These are phyloP conservation scores for Nasonia oneida DNA, from an alignment of 2,888 invertebrate genomes.

Conservation along the genomic window DNA sequence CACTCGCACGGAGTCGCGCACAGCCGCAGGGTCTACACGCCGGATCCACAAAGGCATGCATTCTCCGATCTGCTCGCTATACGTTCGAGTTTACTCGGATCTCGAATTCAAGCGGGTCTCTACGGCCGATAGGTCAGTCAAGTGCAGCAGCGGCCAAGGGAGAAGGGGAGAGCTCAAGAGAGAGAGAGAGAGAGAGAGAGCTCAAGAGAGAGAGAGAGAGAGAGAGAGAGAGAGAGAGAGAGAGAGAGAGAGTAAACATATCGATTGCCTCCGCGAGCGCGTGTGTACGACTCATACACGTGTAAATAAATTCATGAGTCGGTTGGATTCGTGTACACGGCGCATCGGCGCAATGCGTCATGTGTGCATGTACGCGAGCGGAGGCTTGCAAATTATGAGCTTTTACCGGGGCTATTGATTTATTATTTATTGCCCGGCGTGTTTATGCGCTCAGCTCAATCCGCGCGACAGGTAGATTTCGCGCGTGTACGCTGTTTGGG, in stretches of 20 bases:
- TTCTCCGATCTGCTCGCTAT: neutral
- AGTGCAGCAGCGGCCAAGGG: neutral
- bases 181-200: neutral
- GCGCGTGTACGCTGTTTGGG: neutral
- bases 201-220: too few species aligned
- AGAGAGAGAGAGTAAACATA: neutral
- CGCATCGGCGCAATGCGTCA: neutral
- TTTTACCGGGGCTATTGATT: constrained; percentile 25
- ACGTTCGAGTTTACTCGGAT: constrained; percentile 33
- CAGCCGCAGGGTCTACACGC: neutral
- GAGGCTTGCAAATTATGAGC: constrained; percentile 34
- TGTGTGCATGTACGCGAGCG: neutral
- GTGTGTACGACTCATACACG: neutral
- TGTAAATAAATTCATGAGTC: constrained; percentile 43
- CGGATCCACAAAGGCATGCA: neutral
- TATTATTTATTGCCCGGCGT: constrained; percentile 34
- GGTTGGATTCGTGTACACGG: neutral
- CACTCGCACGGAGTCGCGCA: neutral
- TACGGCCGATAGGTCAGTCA: constrained; percentile 49
- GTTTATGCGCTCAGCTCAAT: neutral
- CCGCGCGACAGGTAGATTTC: neutral
- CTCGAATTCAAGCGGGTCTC: constrained; percentile 21
- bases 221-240: neutral
- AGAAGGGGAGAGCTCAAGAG: neutral
- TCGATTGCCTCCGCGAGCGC: neutral